A percentile compares a stretch with the other conserved stretches of the same genome.
These are phyloP conservation scores for Rotaria socialis DNA, from an alignment of 2,888 invertebrate species.

Conservation along the genomic window DNA sequence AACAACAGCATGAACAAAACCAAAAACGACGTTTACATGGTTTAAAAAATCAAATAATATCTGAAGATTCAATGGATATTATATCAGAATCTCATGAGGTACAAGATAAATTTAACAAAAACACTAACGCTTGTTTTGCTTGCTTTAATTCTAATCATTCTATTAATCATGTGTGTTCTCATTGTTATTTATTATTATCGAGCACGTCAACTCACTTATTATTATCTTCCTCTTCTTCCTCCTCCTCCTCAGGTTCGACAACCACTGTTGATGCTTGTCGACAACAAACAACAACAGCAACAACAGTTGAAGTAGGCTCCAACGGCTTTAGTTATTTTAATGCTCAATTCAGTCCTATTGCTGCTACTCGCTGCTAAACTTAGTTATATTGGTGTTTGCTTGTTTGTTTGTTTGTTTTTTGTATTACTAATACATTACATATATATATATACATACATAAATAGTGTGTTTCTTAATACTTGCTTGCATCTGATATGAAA, in stretches of 20 bases:
- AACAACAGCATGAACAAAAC: neutral
- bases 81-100: constrained; percentile 33
- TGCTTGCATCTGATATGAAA: neutral
- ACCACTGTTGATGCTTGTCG: constrained; percentile 7
- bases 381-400: neutral
- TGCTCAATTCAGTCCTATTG: constrained; percentile 7
- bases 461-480: neutral
- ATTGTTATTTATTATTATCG: constrained; percentile 5
- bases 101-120: neutral
- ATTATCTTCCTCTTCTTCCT: constrained; percentile 15
- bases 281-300: constrained; percentile 2
- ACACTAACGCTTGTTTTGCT: neutral
- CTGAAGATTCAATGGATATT: constrained; percentile 21
- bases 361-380: constrained; percentile 29
- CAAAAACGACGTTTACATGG: neutral
- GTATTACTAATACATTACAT: neutral
- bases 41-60: neutral
- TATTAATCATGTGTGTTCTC: neutral
- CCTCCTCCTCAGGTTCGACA: neutral
- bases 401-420: neutral
- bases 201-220: constrained; percentile 15
- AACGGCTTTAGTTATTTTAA: neutral
- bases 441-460: neutral
- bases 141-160: neutral
- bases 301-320: constrained; percentile 13